Base-by-base conservation (phyloP, 1,140 invertebrate genomes). In the Tigriopus japonicus region DNA sequence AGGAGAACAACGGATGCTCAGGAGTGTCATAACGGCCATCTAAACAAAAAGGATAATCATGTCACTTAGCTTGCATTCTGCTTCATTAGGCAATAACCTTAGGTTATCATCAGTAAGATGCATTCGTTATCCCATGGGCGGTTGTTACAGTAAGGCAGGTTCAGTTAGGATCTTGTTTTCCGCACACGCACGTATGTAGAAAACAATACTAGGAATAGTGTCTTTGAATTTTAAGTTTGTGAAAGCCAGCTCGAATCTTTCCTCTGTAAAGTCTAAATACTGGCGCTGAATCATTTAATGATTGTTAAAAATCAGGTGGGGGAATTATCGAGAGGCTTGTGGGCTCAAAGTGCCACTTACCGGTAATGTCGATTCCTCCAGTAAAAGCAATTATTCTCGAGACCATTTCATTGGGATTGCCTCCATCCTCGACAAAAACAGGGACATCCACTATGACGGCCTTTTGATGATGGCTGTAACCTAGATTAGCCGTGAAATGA, bases 11-110 rank as follows among this genome's bases (percentile, higher is more conserved):
- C 2, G 63, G 63, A 52, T 65, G 64, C 24, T 65, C 64, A 14
- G 64, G 66, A 6, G 66, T 66, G 54, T 66, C 66, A 60, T 62
- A 66, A 0, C 66, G 59, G n/a, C 66, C 66, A 63, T 66, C 66
- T 54, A 6, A n/a, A n/a, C 15, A 24, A 28, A 24, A 54, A 54
- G 24, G 23, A 54, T 21, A 54, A 24, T 10, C 45, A 17, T 49
- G n/a, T 49, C 45, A 6, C 45, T 6, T 10, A 17, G 3, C 21
- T 6, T 49, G 10, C 42, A 43, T 15, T 43, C 45, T 21, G n/a
- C 45, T 49, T 49, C n/a, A 17, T 49, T 3, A 35, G 9, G 28
- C 9, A 35, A 35, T 35, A 35, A 35, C 28, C 28, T 35, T 3
- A 35, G n/a, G 9, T 35, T 5, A 35, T 35, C 3, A 35, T 35